Evolutionary conservation across 2,797 vertebrate genomes (phyloP).

Genomic region (Etheostoma nigrum): DNA sequence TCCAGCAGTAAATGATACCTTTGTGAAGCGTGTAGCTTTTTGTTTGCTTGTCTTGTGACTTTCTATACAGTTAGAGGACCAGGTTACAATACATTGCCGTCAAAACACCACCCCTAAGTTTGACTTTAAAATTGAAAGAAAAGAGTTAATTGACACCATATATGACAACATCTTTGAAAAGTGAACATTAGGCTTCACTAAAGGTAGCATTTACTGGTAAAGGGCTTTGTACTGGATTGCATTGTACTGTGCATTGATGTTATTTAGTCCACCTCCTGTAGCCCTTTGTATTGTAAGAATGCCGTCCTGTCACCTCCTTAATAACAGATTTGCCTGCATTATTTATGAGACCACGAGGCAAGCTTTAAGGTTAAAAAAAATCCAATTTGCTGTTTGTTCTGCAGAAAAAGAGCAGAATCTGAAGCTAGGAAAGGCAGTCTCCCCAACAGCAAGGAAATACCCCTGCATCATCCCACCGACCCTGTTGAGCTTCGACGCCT

Average conservation of each 20-base stretch:
- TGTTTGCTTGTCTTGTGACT: background rate
- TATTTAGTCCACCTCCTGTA: constrained; percentile 45
- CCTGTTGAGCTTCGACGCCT: constrained; percentile 96
- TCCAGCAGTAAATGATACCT: background rate
- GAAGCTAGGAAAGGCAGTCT: constrained; percentile 98
- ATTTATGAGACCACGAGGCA: constrained; percentile 37
- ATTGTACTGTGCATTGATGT: constrained; percentile 43
- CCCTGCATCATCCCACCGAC: constrained; percentile 95
- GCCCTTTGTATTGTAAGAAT: constrained; percentile 33
- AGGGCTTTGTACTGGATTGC: constrained; percentile 43
- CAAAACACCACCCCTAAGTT: constrained; percentile 12
- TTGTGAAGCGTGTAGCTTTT: background rate
- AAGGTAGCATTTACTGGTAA: constrained; percentile 47
- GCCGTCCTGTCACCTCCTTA: constrained; percentile 44
- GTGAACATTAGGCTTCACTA: constrained; percentile 40
- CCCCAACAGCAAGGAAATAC: constrained; percentile 96
- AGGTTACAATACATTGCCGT: constrained; percentile 11
- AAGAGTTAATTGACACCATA: constrained; percentile 1
- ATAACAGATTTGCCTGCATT: constrained; percentile 53
- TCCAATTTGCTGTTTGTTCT: constrained; percentile 42
- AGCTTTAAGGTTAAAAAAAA: constrained; percentile 20
- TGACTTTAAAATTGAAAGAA: constrained; percentile 15
- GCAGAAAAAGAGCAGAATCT: constrained; percentile 96
- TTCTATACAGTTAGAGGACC: background rate
- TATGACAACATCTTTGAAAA: constrained; percentile 33